Evolutionary conservation across 2,797 vertebrate species (phyloP), one percentile per base, ranked within the genome.

Genomic region (Chaetophractus vellerosus): DNA sequence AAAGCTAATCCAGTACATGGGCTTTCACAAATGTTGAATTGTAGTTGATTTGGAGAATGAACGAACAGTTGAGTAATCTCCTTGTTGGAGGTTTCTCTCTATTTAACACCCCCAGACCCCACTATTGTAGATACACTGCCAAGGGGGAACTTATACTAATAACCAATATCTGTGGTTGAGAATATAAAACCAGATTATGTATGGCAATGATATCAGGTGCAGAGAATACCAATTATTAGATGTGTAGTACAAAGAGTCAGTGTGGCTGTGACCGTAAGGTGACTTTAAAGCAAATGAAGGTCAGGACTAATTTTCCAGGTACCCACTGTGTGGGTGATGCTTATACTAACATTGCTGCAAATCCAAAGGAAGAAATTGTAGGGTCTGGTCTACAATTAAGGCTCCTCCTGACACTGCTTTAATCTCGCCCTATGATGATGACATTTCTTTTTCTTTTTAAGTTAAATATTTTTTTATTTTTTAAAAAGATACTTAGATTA

Each of bases 231-330:
- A 48, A 50, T 50, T 19, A 75, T 18, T 31, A 78, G 71, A 23
- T 6, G 8, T 15, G 24, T 68, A 23, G 41, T 52, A 84, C 79
- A 38, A 85, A 59, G 33, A 63, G 33, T 68, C 31, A 31, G 38
- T n/a, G 71, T 78, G 83, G 38, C 8, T 83, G 33, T 76, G 76
- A 66, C 21, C 11, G 11, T 14, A 57, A 88, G 59, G 45, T 18
- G 38, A 16, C 52, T 59, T 68, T 78, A 63, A 31, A 76, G 80
- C 79, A 63, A 45, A 38, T 75, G 82, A 87, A 72, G 79, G 78
- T 76, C 36, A 71, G 63, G 57, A 63, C 78, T 57, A 24, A 31
- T 33, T 78, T 63, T 41, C 63, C 16, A 68, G 76, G 61, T 18
- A 23, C 23, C 66, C 57, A 9, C 19, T 28, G n/a, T 19, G 9